Percentiles rank a stretch among this genome's conserved stretches.
These are phyloP conservation scores for Patagioenas fasciata DNA, from an alignment of 2,113 vertebrate species.

Conservation along the genomic window DNA sequence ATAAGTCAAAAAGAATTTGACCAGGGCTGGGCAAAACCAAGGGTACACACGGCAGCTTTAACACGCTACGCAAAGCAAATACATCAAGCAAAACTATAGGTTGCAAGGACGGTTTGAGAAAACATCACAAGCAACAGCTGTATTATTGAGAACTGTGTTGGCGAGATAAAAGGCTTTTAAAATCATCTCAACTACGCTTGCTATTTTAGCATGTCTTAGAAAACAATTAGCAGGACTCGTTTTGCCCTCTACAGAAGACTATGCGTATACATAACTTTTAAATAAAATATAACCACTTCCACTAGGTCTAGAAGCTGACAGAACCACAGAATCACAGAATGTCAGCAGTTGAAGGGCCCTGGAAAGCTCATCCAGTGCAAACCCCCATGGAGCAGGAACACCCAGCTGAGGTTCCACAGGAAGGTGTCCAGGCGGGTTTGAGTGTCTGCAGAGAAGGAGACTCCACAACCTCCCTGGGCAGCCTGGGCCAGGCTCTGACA, in stretches of 20 bases:
- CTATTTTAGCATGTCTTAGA: not conserved
- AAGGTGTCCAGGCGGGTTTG: too few relatives aligned
- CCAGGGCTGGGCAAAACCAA: not conserved
- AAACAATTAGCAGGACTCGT: not conserved
- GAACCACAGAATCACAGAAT: not conserved
- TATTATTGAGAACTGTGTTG: not conserved
- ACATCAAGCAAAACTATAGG: not conserved
- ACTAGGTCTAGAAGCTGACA: not conserved
- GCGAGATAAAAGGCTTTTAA: not conserved
- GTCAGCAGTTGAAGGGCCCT: too few relatives aligned
- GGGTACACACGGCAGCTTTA: fast-evolving
- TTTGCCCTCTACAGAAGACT: not conserved
- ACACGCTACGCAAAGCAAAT: fast-evolving
- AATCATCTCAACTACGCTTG: fast-evolving
- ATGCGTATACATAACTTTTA: not conserved
- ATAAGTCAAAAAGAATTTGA: not conserved
- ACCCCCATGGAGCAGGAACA: too few relatives aligned
- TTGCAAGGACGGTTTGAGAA: not conserved
- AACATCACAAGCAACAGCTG: fast-evolving
- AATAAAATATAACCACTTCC: not conserved
- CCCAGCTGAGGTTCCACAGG: too few relatives aligned
- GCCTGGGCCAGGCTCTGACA: too few relatives aligned
- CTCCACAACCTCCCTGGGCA: too few relatives aligned
- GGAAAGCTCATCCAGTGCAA: too few relatives aligned
- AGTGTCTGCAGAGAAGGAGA: too few relatives aligned